Evolutionary conservation across 2,797 vertebrate genomes (phyloP).

Genomic region (Lepidocolaptes lacrymiger): DNA sequence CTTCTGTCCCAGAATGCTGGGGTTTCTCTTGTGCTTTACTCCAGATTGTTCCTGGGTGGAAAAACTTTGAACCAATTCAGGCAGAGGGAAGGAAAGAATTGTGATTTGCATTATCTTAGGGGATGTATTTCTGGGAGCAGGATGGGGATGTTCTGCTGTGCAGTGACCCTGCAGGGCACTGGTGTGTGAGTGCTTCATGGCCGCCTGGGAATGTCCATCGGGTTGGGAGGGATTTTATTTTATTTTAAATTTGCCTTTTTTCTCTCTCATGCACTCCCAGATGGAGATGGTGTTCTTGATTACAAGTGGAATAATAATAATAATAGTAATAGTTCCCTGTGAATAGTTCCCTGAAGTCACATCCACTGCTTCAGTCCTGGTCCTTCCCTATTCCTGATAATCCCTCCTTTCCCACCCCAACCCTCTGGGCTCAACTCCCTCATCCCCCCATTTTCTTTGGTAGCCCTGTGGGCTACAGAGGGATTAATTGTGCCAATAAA

Average conservation of each 20-base stretch:
- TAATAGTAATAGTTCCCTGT: background rate
- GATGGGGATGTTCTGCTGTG: background rate
- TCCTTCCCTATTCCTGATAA: background rate
- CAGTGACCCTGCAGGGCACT: background rate
- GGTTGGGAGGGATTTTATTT: background rate
- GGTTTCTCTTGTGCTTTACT: background rate
- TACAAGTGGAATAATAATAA: background rate
- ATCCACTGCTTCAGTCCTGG: background rate
- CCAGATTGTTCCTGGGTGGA: background rate
- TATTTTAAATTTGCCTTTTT: background rate
- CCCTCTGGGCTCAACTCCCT: background rate
- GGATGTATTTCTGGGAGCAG: background rate
- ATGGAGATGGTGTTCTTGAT: background rate
- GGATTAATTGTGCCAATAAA: slow-evolving; percentile 74
- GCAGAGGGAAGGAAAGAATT: background rate
- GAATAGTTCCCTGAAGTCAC: background rate
- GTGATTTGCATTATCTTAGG: background rate
- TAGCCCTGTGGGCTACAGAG: slow-evolving; percentile 44
- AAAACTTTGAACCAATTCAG: background rate
- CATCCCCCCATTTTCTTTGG: slow-evolving; percentile 6
- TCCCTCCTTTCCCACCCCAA: background rate
- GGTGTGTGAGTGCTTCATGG: background rate
- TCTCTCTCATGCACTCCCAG: background rate
- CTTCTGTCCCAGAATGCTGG: background rate
- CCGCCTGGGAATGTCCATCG: background rate